Evolutionary conservation across 2,797 vertebrate genomes (phyloP).

Genomic region (Lepidocolaptes lacrymiger): DNA sequence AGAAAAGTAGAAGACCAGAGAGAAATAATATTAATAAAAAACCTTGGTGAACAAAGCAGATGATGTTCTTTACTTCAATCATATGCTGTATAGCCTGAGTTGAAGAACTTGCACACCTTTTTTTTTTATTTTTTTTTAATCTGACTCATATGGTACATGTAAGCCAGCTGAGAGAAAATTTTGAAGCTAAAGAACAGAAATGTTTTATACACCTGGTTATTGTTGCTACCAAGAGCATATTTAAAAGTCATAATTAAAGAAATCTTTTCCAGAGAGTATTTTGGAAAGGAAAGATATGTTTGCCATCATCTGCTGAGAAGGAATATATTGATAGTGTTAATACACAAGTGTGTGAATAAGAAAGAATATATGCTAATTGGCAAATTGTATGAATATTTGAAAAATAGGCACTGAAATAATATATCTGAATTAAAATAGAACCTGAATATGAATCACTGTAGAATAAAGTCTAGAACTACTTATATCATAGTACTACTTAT

Average conservation of each 20-base stretch:
- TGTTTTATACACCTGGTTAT: conserved; percentile 60
- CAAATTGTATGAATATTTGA: neutral
- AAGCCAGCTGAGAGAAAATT: conserved; percentile 63
- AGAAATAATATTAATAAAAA: conserved; percentile 79
- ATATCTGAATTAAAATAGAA: neutral
- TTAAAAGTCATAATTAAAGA: conserved; percentile 45
- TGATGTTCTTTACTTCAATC: conserved; percentile 79
- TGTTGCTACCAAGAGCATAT: conserved; percentile 54
- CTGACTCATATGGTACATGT: conserved; percentile 66
- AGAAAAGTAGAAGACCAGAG: conserved; percentile 82
- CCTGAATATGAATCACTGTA: neutral
- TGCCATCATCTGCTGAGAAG: neutral
- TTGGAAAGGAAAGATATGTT: neutral
- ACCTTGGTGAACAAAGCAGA: conserved; percentile 80
- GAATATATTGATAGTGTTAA: neutral
- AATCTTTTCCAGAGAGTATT: neutral
- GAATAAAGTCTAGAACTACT: neutral
- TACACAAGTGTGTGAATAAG: neutral
- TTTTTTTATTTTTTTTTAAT: neutral
- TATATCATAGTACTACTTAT: neutral
- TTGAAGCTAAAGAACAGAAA: conserved; percentile 59
- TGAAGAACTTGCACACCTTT: conserved; percentile 74
- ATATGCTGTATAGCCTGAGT: conserved; percentile 77
- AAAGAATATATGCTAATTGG: neutral
- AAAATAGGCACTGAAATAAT: neutral